These are phyloP conservation scores for Cisticola juncidis DNA, from an alignment of 2,113 vertebrate species.

Conservation along the genomic window DNA sequence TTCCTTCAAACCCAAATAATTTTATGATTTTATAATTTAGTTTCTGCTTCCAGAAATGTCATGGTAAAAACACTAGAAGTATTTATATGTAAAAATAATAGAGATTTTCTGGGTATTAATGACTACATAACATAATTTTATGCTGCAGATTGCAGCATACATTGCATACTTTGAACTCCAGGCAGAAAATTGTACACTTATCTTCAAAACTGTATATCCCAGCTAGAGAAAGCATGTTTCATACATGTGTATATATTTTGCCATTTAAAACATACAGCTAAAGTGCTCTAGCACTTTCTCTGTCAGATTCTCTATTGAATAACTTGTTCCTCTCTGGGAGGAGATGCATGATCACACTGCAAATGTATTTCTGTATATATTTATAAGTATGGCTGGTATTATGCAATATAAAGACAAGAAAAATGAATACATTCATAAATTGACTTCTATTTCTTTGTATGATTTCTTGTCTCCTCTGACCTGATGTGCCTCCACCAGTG, in stretches of 20 bases:
- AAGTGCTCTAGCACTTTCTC: background rate
- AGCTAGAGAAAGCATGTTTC: background rate
- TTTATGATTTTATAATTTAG: background rate
- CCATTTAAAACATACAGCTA: background rate
- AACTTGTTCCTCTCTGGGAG: background rate
- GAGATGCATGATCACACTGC: background rate
- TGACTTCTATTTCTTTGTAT: background rate
- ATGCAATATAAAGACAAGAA: background rate
- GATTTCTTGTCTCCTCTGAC: background rate
- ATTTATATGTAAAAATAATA: background rate
- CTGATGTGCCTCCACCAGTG: background rate
- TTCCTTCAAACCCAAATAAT: background rate
- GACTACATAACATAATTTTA: background rate
- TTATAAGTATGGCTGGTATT: background rate
- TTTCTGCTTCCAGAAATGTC: background rate
- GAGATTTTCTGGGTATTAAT: background rate
- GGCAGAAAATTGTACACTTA: background rate
- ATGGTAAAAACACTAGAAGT: background rate
- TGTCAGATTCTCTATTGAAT: background rate
- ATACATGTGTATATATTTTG: background rate
- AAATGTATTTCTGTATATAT: background rate
- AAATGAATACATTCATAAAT: background rate
- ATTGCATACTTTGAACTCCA: background rate
- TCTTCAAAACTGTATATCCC: background rate
- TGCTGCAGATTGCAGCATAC: background rate